Conservation (phyloP, 2,888 invertebrate genomes). For the Eubasilissa splendida region DNA sequence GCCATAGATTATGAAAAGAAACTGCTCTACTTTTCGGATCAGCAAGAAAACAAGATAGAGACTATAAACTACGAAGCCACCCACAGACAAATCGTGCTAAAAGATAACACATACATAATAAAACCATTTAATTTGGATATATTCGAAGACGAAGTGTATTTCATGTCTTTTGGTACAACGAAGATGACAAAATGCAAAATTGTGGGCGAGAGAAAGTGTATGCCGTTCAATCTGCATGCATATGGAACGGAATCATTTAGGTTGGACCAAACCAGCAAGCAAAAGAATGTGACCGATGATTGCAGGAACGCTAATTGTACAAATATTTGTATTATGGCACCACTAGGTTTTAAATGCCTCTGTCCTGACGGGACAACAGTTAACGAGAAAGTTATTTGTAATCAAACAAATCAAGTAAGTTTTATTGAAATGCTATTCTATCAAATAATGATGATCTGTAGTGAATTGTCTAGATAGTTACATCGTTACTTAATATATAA, state of each 20-base stretch:
- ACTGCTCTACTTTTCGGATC: conserved; percentile 85
- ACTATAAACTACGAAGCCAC: conserved; percentile 69
- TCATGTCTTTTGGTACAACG: conserved; percentile 73
- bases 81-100: conserved; percentile 67
- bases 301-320: conserved; percentile 73
- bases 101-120: conserved; percentile 66
- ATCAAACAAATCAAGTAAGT: conserved; percentile 7
- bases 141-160: conserved; percentile 85
- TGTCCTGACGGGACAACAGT: conserved; percentile 69
- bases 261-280: conserved; percentile 72
- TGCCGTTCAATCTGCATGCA: conserved; percentile 66
- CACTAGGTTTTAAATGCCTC: conserved; percentile 70
- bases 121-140: conserved; percentile 79
- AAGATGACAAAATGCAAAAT: conserved; percentile 75
- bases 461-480: no score
- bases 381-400: conserved; percentile 11
- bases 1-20: conserved; percentile 71
- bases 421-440: no score
- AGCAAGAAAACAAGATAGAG: conserved; percentile 71
- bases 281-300: conserved; percentile 68
- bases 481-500: no score
- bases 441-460: no score
- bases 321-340: conserved; percentile 75
- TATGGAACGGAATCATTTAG: conserved; percentile 70
- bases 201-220: conserved; percentile 71